Evolutionary conservation across 2,888 invertebrate species (phyloP), one percentile per base, ranked within the genome.

Genomic region (Ochlodes sylvanus): DNA sequence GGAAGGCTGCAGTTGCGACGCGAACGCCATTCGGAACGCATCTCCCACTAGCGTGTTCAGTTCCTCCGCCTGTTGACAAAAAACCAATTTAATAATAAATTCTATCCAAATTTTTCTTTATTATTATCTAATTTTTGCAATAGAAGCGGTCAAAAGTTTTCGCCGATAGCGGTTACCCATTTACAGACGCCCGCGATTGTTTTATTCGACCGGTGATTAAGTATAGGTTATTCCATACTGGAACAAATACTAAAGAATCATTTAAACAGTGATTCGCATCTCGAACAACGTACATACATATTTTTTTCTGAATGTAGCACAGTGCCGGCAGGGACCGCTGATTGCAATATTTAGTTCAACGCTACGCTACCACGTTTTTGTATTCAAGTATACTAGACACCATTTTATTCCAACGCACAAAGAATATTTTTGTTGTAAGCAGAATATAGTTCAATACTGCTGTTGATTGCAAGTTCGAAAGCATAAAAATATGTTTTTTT

Each of bases 11-110:
- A 97, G 94, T 91, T 97, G 97, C 84, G 96, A 96, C 83, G 97
- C 97, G 94, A 97, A 97, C 84, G 98, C 97, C 96, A 97, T 97
- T 88, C 97, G 97, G 94, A 98, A 97, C 85, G 97, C 97, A 96
- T 97, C 97, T 91, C 97, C 97, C 81, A 97, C 96, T 79, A 97
- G 95, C 79, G 96, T 94, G 93, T 97, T 97, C 86, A 97, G 90
- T 93, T 97, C 97, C 89, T 97, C 97, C 82, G 97, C 97, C 97
- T 97, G 95, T 3, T 85, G 92, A 92, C 75, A 85, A 86, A 27
- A 27, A 27, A 27, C 2, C 27, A 27, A 27, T 5, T 27, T 27
- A 27, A 27, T 27, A 5, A 27, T 5, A 27, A 27, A 27, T 27
- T 27, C 27, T 27, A 27, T 27, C 27, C 27, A 27, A 27, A n/a